Percentiles rank a stretch among this genome's conserved stretches.
Conservation (phyloP, 2,888 invertebrate genomes). For the Trileptium ribeirensis region DNA sequence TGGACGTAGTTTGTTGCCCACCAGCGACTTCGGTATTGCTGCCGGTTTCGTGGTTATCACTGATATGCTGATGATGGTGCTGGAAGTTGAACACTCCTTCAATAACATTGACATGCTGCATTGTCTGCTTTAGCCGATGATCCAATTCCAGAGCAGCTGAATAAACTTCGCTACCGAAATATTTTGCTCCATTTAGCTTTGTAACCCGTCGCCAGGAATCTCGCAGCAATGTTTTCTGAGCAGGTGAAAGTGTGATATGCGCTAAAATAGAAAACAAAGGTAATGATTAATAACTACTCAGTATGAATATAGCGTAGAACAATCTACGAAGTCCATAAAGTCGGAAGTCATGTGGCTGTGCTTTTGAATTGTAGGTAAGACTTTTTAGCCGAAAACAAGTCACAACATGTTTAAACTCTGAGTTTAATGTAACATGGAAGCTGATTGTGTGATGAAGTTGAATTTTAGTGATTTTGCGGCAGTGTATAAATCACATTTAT, state of each 20-base stretch:
- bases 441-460: too few relatives aligned
- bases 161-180: background rate
- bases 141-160: background rate
- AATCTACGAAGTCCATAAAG: too few relatives aligned
- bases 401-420: too few relatives aligned
- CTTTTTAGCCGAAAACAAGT: too few relatives aligned
- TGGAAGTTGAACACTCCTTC: constrained; percentile 24
- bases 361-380: too few relatives aligned
- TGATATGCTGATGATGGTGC: background rate
- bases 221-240: background rate
- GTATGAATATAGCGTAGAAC: too few relatives aligned
- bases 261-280: too few relatives aligned
- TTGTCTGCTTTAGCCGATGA: constrained; percentile 23
- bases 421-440: too few relatives aligned
- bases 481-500: too few relatives aligned
- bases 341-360: too few relatives aligned
- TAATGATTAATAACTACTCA: too few relatives aligned
- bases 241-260: background rate
- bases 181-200: background rate
- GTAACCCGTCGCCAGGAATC: background rate
- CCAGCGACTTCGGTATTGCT: background rate
- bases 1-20: background rate
- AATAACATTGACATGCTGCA: constrained; percentile 30
- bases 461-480: too few relatives aligned
- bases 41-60: background rate